Conservation (phyloP, 37 sponge, comb jelly and placozoan species). For the Tethya wilhelma region DNA sequence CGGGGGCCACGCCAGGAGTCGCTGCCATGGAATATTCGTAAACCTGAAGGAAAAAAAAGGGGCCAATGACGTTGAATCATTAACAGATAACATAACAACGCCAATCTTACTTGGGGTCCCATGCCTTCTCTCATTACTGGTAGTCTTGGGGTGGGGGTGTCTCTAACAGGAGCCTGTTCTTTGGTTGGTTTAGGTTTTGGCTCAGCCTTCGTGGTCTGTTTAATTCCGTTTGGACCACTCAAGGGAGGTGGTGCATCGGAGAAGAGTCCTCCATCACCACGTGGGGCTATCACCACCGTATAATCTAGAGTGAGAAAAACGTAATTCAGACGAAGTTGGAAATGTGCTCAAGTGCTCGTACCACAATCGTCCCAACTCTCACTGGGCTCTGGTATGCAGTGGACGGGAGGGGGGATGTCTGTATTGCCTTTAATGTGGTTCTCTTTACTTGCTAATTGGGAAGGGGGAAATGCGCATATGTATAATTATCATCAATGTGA, state of each 20-base stretch:
- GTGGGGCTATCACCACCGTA: background rate
- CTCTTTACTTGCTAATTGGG: too few species aligned
- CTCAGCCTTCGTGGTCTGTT: background rate
- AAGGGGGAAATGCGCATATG: too few species aligned
- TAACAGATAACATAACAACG: background rate
- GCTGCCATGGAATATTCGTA: background rate
- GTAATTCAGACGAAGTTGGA: too few species aligned
- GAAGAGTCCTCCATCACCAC: background rate
- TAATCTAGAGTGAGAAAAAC: too few species aligned
- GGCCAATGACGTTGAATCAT: background rate
- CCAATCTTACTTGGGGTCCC: background rate
- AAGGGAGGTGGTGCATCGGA: background rate
- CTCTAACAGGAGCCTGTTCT: background rate
- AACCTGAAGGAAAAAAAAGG: background rate
- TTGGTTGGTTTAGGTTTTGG: background rate
- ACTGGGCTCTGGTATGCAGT: too few species aligned
- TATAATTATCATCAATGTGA: too few species aligned
- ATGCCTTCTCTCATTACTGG: background rate
- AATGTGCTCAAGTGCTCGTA: too few species aligned
- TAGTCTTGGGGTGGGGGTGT: background rate
- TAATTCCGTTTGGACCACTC: background rate
- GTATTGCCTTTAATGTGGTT: too few species aligned
- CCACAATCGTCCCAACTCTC: slow-evolving; percentile 1
- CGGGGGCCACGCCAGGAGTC: background rate
- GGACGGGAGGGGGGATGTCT: too few species aligned